These are phyloP conservation scores for Volucella inanis DNA, from an alignment of 2,888 invertebrate species.

Conservation along the genomic window DNA sequence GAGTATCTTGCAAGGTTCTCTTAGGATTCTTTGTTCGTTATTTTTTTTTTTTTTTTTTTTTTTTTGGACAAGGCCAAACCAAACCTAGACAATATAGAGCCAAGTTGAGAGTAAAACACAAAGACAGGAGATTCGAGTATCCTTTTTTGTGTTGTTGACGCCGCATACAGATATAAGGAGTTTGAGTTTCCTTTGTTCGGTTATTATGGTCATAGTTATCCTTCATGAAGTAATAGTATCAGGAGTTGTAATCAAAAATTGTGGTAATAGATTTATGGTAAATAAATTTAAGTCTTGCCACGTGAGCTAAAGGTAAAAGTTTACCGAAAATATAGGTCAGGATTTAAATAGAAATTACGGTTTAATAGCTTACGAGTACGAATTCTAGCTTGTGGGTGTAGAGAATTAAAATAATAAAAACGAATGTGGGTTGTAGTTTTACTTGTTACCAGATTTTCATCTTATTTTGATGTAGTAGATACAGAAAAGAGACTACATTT, in stretches of 20 bases:
- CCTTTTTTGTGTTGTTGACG: too few species aligned
- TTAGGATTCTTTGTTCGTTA: too few species aligned
- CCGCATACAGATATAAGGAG: conserved; percentile 10
- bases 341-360: not conserved
- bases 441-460: too few species aligned
- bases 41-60: conserved; percentile 1
- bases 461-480: too few species aligned
- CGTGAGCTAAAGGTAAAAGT: not conserved
- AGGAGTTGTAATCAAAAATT: conserved; percentile 26
- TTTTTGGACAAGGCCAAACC: conserved; percentile 13
- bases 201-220: conserved; percentile 41
- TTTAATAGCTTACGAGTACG: too few species aligned
- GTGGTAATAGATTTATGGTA: conserved; percentile 3
- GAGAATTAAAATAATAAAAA: too few species aligned
- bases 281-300: conserved; percentile 1
- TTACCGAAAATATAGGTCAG: not conserved
- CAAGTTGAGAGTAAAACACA: not conserved
- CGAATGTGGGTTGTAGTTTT: too few species aligned
- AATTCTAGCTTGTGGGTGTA: too few species aligned
- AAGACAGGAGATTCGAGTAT: too few species aligned
- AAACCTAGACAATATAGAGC: not conserved
- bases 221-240: conserved; percentile 21
- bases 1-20: conserved; percentile 61
- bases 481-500: too few species aligned
- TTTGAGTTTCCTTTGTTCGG: conserved; percentile 6